phyloP scores from a whole-genome alignment of 2,113 vertebrate genomes.

The Pachyramphus minor region DNA sequence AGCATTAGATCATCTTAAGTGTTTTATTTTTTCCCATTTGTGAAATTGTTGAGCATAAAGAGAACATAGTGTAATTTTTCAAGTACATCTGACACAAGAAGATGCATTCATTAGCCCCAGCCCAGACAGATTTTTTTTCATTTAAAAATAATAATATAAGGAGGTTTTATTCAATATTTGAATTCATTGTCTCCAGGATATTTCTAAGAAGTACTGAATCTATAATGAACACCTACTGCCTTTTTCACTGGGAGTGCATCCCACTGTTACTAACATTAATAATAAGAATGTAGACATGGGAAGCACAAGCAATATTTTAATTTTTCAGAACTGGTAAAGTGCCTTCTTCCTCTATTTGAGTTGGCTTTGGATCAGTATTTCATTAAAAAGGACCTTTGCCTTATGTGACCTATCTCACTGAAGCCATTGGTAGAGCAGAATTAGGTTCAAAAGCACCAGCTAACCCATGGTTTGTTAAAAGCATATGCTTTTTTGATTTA shows the following conservation, averaged over 20 bases:
- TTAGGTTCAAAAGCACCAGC: neutral
- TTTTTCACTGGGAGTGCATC: slow-evolving; percentile 10
- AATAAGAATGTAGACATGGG: neutral
- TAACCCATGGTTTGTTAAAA: neutral
- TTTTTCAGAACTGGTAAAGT: slow-evolving; percentile 14
- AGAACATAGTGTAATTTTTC: slow-evolving; percentile 13
- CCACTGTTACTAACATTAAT: slow-evolving; percentile 8
- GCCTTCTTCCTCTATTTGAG: neutral
- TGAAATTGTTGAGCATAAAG: neutral
- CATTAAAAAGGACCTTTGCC: neutral
- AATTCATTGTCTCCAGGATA: neutral
- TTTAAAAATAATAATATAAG: slow-evolving; percentile 39
- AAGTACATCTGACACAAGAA: neutral
- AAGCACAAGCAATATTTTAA: slow-evolving; percentile 14
- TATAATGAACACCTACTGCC: slow-evolving; percentile 5
- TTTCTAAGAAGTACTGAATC: slow-evolving; percentile 31
- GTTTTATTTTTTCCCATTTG: neutral
- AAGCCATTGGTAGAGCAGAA: neutral
- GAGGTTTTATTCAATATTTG: neutral
- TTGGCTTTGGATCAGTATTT: neutral
- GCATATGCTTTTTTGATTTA: neutral
- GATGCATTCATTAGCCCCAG: slow-evolving; percentile 33
- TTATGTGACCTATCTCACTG: slow-evolving; percentile 1
- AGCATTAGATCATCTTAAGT: neutral
- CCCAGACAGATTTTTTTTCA: neutral